Percentiles rank a stretch among this genome's conserved stretches.
Evolutionary conservation across 64 coral and sea anemone genomes (phyloP).

Genomic region (Pachyseris speciosa): DNA sequence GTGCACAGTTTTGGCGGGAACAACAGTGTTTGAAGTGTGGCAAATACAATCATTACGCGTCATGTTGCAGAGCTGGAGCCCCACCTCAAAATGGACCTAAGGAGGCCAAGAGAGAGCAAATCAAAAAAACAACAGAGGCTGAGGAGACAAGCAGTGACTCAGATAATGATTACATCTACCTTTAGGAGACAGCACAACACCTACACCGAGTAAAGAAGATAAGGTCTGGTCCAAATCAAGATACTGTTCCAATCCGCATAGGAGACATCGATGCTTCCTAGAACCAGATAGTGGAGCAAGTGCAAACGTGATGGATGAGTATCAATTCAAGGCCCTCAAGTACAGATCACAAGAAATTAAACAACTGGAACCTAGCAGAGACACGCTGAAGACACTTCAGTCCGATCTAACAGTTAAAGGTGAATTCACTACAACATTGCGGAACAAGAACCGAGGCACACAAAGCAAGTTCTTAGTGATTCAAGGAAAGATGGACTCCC

Average conservation of each 20-base stretch:
- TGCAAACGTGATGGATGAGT: conserved; percentile 81
- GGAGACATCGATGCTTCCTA: conserved; percentile 62
- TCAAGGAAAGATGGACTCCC: conserved; percentile 67
- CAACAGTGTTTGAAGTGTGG: too few species aligned
- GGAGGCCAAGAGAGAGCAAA: conserved; percentile 15
- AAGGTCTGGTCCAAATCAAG: conserved; percentile 35
- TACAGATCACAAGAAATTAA: conserved; percentile 80
- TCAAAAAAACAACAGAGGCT: conserved; percentile 8
- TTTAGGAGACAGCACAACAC: conserved; percentile 52
- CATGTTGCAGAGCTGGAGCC: conserved; percentile 35
- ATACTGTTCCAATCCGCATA: conserved; percentile 61
- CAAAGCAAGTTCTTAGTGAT: conserved; percentile 68
- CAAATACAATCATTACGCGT: conserved; percentile 76
- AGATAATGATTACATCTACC: conserved; percentile 42
- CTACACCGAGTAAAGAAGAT: conserved; percentile 57
- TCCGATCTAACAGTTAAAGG: conserved; percentile 54
- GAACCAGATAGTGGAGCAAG: conserved; percentile 71
- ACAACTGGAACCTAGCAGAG: background rate
- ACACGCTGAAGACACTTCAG: conserved; percentile 61
- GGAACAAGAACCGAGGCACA: conserved; percentile 60
- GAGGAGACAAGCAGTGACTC: conserved; percentile 43
- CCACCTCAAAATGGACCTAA: background rate
- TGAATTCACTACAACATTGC: conserved; percentile 29
- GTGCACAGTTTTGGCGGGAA: too few species aligned
- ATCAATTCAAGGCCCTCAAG: conserved; percentile 77